Base-by-base conservation (phyloP, 2,888 invertebrate species). In the Pollenia griseotomentosa region DNA sequence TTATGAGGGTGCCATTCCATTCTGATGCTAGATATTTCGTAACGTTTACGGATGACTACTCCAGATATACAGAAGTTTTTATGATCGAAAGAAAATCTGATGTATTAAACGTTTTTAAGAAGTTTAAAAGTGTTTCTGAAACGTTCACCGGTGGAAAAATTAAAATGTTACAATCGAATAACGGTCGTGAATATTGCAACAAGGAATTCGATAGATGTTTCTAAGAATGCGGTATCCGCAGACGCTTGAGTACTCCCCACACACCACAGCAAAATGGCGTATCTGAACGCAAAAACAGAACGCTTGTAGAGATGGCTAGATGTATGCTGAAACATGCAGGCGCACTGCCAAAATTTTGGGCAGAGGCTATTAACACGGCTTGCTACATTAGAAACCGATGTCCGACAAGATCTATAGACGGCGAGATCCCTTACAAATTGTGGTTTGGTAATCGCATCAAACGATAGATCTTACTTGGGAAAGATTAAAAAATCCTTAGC, bases 21-120 rank as follows among this genome's bases (percentile, higher is more conserved):
- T 44, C 61, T 1, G 87, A 73, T 7, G 74, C 79, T 23, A 86
- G 66, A 71, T 88, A 88, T 53, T 85, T 84, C 14, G 82, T 85
- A 2, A 85, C 86, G 0, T 85, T 88, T 68, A 85, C 86, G 14
- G 81, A 86, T 16, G 87, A 87, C n/a, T 68, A 82, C n/a, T 83
- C 83, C 8, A 46, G 87, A 0, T 81, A 59, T 33, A 86, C 85
- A 51, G 79, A 55, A 55, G 10, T 55, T 9, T 55, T 55, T 12
- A 12, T 55, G 8, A 55, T 55, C 3, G 19, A 55, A 2, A 16
- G 19, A 55, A 55, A 55, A 55, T 55, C 55, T 55, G 55, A 55
- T 55, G 55, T 85, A 11, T 63, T 85, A 10, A 44, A 80, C 10
- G 42, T 44, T 9, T 87, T 86, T 44, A 55, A 10, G 9, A 55